Percentiles rank a stretch among this genome's conserved stretches.
Evolutionary conservation across 2,888 invertebrate genomes (phyloP).

Genomic region (Chalcis sispes): DNA sequence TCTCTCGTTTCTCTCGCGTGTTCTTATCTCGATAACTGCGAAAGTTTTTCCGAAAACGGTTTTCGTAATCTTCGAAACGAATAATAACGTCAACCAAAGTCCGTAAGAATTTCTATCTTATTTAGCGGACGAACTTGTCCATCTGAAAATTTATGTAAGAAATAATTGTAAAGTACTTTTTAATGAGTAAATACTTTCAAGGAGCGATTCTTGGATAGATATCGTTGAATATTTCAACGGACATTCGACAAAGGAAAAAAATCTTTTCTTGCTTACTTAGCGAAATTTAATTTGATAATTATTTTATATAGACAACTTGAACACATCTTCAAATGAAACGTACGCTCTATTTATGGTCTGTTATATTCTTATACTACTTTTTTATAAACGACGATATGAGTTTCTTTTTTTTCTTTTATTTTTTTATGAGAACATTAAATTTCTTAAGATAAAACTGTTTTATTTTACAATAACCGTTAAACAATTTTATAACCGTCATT

Average conservation of each 20-base stretch:
- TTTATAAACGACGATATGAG: too few species aligned
- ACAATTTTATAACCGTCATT: too few species aligned
- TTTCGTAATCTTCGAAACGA: conserved; percentile 32
- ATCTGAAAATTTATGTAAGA: conserved; percentile 32
- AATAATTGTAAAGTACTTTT: conserved; percentile 5
- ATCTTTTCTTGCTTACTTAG: neutral
- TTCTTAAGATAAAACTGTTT: too few species aligned
- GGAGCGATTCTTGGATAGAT: neutral
- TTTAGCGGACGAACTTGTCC: conserved; percentile 32
- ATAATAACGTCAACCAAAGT: conserved; percentile 39
- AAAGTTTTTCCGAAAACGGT: conserved; percentile 46
- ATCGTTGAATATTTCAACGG: conserved; percentile 28
- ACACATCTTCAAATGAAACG: too few species aligned
- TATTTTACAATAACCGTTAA: too few species aligned
- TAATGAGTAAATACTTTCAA: conserved; percentile 42
- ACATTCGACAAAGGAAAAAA: conserved; percentile 11
- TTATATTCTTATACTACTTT: too few species aligned
- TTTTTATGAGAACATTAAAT: too few species aligned
- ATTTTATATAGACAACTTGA: too few species aligned
- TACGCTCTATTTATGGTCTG: too few species aligned
- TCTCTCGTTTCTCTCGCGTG: conserved; percentile 8
- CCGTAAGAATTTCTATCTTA: conserved; percentile 41
- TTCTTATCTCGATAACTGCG: conserved; percentile 14
- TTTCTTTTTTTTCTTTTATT: too few species aligned
- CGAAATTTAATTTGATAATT: too few species aligned